Percentiles rank a stretch among this genome's conserved stretches.
Evolutionary conservation across 92 coral and sea anemone genomes (phyloP).

Genomic region (Parazoanthus darwini): DNA sequence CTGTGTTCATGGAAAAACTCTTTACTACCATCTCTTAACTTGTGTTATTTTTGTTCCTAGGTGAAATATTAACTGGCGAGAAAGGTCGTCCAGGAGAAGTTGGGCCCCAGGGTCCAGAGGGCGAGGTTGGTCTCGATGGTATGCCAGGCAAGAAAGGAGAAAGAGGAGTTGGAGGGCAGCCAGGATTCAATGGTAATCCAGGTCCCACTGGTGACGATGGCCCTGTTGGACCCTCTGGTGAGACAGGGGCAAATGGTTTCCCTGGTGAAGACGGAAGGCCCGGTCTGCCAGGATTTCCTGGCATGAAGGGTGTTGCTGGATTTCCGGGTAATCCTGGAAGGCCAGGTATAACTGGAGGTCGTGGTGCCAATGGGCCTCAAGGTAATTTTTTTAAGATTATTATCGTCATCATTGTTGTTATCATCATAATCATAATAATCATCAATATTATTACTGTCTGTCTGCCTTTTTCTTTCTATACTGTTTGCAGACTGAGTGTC

Average conservation of each 20-base stretch:
- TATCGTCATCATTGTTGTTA: background rate
- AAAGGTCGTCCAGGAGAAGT: slow-evolving; percentile 54
- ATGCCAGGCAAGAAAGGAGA: slow-evolving; percentile 41
- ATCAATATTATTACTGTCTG: no score
- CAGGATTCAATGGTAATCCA: slow-evolving; percentile 35
- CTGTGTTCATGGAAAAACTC: background rate
- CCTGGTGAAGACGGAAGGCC: slow-evolving; percentile 45
- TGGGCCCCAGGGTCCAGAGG: slow-evolving; percentile 54
- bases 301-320: slow-evolving; percentile 55
- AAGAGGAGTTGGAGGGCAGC: slow-evolving; percentile 49
- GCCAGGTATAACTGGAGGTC: slow-evolving; percentile 34
- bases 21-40: background rate
- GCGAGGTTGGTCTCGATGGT: slow-evolving; percentile 50
- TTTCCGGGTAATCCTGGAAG: slow-evolving; percentile 39
- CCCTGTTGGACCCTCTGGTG: slow-evolving; percentile 41
- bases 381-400: slow-evolving; percentile 24
- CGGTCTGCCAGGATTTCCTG: slow-evolving; percentile 52
- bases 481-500: no score
- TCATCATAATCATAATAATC: background rate
- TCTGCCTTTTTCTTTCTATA: no score
- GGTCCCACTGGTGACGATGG: slow-evolving; percentile 18
- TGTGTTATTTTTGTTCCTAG: background rate
- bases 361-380: slow-evolving; percentile 42
- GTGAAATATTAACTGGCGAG: slow-evolving; percentile 33
- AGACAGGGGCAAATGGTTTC: slow-evolving; percentile 58